Conservation (phyloP, 2,888 invertebrate species). For the Alviniconcha strummeri region DNA sequence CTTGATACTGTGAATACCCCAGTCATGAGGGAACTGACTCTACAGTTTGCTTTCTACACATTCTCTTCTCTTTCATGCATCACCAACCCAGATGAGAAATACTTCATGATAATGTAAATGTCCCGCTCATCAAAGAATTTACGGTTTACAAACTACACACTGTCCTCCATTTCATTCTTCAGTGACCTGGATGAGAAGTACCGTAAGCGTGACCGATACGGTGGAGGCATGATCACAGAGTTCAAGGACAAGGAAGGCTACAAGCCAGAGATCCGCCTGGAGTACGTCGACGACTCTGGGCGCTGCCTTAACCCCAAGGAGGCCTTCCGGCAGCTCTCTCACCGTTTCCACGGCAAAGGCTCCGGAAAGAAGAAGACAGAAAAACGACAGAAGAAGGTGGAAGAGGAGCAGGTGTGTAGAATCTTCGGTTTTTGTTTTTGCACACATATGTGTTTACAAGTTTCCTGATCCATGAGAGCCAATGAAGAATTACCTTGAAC, state of each 20-base stretch:
- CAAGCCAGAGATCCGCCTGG: conserved; percentile 94
- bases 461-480: no score
- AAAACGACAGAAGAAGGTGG: conserved; percentile 94
- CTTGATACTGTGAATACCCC: no score
- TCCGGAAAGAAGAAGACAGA: conserved; percentile 98
- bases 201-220: conserved; percentile 67
- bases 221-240: conserved; percentile 86
- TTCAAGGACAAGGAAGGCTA: conserved; percentile 94
- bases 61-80: no score
- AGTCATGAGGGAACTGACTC: no score
- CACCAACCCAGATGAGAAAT: no score
- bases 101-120: no score
- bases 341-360: conserved; percentile 99
- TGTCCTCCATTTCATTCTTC: conserved; percentile 5
- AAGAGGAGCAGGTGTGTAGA: conserved; percentile 88
- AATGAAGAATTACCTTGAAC: no score
- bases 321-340: conserved; percentile 94
- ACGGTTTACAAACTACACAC: no score
- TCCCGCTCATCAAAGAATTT: no score
- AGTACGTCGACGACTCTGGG: conserved; percentile 98
- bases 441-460: not conserved
- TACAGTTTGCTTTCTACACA: no score
- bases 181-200: conserved; percentile 74
- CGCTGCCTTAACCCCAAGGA: conserved; percentile 94
- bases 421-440: not conserved